Base-by-base conservation (phyloP, 2,113 vertebrate genomes). In the Eulemur rufifrons region DNA sequence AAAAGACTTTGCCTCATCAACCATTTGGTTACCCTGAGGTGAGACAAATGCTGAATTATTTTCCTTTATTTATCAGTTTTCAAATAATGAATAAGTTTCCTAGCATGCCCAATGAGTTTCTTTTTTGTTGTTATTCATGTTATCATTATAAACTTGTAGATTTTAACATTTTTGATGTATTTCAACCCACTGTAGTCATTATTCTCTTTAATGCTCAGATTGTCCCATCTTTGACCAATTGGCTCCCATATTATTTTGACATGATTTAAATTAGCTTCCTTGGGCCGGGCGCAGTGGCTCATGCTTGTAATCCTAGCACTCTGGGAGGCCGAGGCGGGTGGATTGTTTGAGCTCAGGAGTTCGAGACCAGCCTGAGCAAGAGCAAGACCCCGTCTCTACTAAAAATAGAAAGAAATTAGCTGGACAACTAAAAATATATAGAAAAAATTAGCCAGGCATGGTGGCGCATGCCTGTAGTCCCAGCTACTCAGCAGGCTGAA, bases 151-250 rank as follows among this genome's bases (percentile, higher is more conserved):
- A 90, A 74, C 59, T 86, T 71, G 7, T 11, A 63, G 61, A 83
- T 69, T 92, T 94, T 29, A 94, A n/a, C 12, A 59, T 68, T 94
- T 73, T 76, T 66, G 9, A 17, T 68, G 47, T 59, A 8, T 96
- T 93, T 86, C 56, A 85, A 21, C 52, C 64, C 25, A 29, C 45
- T 71, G 37, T 25, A 81, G 47, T 94, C 59, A 27, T 61, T 47
- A 56, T 96, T 91, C 20, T 94, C 14, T 80, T 61, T 74, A 94
- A n/a, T 82, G 27, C 23, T 91, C 12, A 29, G 73, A n/a, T 91
- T 32, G 34, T 81, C 23, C 52, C 29, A 54, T 81, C 82, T 96
- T 94, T 91, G 56, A 15, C 68, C 50, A 91, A 1, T 92, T 87
- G 34, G 52, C 42, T 69, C 32, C 47, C 52, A 6, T 83, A 25